Percentiles rank a stretch among this genome's conserved stretches.
Conservation (phyloP, 2,888 invertebrate species). For the Stenodera caucasica region DNA sequence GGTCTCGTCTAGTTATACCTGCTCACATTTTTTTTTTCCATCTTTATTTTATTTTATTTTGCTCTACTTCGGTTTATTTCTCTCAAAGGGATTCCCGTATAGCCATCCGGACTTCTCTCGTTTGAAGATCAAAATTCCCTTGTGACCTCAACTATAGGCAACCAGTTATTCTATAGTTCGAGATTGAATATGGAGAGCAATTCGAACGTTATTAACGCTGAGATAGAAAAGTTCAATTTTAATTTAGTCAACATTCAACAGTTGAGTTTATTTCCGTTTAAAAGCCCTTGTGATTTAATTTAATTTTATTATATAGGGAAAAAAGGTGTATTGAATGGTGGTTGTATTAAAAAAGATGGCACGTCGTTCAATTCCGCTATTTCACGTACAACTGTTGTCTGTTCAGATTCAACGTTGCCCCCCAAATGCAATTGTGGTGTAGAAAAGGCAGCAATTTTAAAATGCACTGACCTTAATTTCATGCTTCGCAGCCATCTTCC, state of each 20-base stretch:
- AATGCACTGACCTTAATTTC: conserved; percentile 40
- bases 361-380: background rate
- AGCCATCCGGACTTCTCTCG: conserved; percentile 1
- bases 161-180: conserved; percentile 3
- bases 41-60: background rate
- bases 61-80: conserved; percentile 13
- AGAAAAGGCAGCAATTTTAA: conserved; percentile 24
- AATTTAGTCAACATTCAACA: conserved; percentile 2
- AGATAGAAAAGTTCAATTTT: background rate
- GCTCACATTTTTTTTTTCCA: too few species aligned
- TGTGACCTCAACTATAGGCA: background rate
- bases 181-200: background rate
- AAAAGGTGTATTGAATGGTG: background rate
- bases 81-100: conserved; percentile 11
- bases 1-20: conserved; percentile 17
- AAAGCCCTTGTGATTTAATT: background rate
- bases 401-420: background rate
- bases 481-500: conserved; percentile 28
- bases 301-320: background rate
- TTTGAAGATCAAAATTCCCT: background rate
- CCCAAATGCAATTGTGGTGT: conserved; percentile 16
- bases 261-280: background rate
- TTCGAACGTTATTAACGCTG: background rate
- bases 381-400: background rate
- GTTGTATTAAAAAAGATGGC: background rate